Conservation (phyloP, 2,113 vertebrate genomes). For the Apeltes quadracus region DNA sequence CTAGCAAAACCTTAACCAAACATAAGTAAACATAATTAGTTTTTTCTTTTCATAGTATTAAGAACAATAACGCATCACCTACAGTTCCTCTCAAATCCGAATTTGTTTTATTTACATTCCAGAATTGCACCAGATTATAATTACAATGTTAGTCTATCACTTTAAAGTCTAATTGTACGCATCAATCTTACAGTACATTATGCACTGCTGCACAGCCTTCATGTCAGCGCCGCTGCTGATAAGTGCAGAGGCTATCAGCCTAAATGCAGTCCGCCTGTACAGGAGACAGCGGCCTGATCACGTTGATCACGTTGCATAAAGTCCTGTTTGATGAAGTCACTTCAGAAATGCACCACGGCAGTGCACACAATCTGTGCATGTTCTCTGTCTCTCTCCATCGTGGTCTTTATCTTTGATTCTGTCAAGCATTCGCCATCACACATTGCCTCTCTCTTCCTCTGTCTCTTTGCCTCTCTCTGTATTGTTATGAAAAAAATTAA, state of each 20-base stretch:
- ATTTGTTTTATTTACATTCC: background rate
- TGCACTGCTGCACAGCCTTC: background rate
- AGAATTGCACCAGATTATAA: background rate
- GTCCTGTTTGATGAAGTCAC: slow-evolving; percentile 15
- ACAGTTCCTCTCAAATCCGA: background rate
- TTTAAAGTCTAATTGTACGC: background rate
- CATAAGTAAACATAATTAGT: background rate
- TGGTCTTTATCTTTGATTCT: slow-evolving; percentile 1
- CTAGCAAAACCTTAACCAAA: background rate
- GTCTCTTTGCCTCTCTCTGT: slow-evolving; percentile 23
- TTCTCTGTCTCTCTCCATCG: slow-evolving; percentile 5
- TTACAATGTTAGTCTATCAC: background rate
- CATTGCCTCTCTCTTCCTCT: slow-evolving; percentile 20
- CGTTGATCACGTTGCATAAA: slow-evolving; percentile 12
- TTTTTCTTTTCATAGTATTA: background rate
- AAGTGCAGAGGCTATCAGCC: background rate
- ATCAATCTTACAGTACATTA: background rate
- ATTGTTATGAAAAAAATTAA: slow-evolving; percentile 72
- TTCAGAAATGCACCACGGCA: background rate
- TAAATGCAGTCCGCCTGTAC: background rate
- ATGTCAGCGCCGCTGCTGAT: background rate
- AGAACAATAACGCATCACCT: background rate
- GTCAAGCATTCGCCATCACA: background rate
- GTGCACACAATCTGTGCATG: background rate
- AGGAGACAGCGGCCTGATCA: background rate